Percentiles rank a stretch among this genome's conserved stretches.
Conservation (phyloP, 2,113 vertebrate species). For the Ictalurus furcatus region DNA sequence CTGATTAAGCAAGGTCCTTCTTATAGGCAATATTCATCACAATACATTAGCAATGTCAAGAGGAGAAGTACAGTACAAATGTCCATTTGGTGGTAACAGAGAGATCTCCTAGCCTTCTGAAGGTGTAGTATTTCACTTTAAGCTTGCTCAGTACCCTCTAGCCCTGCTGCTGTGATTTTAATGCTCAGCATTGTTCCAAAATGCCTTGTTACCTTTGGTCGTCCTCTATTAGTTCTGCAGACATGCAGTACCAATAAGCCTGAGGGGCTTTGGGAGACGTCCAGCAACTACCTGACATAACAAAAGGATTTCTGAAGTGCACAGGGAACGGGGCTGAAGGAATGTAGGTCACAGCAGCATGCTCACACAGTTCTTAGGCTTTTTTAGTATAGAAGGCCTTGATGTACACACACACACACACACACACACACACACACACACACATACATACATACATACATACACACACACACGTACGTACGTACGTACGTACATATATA, state of each 20-base stretch:
- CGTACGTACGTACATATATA: neutral
- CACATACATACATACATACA: neutral
- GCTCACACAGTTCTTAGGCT: slow-evolving; percentile 46
- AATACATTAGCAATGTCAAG: neutral
- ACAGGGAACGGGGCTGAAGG: slow-evolving; percentile 59
- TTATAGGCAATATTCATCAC: slow-evolving; percentile 9
- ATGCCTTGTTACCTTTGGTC: slow-evolving; percentile 66
- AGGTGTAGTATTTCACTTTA: slow-evolving; percentile 43
- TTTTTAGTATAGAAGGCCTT: slow-evolving; percentile 19
- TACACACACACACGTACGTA: neutral
- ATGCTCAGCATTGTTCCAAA: slow-evolving; percentile 65
- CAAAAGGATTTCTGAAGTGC: slow-evolving; percentile 71
- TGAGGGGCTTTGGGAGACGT: slow-evolving; percentile 71
- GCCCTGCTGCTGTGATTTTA: slow-evolving; percentile 49
- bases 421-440: neutral
- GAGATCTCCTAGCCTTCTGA: slow-evolving; percentile 25
- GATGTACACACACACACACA: neutral
- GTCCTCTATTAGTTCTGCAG: slow-evolving; percentile 69
- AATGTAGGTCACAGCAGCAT: slow-evolving; percentile 51
- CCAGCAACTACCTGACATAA: slow-evolving; percentile 71
- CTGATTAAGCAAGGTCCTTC: neutral
- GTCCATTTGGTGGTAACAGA: slow-evolving; percentile 10
- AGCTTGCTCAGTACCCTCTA: slow-evolving; percentile 19
- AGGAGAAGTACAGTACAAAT: neutral
- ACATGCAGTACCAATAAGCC: slow-evolving; percentile 68